These are phyloP conservation scores for Mythimna albipuncta DNA, from an alignment of 2,888 invertebrate genomes.

Conservation along the genomic window DNA sequence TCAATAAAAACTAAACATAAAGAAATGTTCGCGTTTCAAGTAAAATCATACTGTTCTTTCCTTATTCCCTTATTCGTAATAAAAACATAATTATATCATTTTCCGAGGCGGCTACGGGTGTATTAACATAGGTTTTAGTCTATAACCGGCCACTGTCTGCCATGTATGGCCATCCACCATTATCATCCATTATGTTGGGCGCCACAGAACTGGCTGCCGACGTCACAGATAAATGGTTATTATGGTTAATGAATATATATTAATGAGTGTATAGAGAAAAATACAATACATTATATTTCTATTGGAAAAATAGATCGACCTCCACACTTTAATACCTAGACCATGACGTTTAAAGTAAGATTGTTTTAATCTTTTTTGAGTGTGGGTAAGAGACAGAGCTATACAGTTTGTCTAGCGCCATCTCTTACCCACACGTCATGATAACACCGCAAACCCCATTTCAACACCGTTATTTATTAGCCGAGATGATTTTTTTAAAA, in stretches of 20 bases:
- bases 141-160: constrained; percentile 42
- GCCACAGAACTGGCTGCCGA: constrained; percentile 29
- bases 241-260: constrained; percentile 9
- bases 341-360: too few species aligned
- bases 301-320: too few species aligned
- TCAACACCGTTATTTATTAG: too few species aligned
- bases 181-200: constrained; percentile 50
- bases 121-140: constrained; percentile 63
- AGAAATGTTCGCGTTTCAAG: constrained; percentile 35
- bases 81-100: constrained; percentile 57
- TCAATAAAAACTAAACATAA: constrained; percentile 9
- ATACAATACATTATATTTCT: not conserved
- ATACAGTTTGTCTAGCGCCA: too few species aligned
- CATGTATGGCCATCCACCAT: constrained; percentile 46
- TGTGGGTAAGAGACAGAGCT: too few species aligned
- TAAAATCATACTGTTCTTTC: constrained; percentile 48
- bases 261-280: not conserved
- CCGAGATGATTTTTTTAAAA: too few species aligned
- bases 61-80: constrained; percentile 48
- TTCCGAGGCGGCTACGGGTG: constrained; percentile 18
- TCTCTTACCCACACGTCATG: too few species aligned
- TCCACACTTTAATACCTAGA: too few species aligned
- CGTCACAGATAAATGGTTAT: constrained; percentile 9
- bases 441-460: too few species aligned
- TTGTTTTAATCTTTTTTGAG: too few species aligned